Conservation (phyloP, 2,113 vertebrate species). For the Maccullochella peelii region DNA sequence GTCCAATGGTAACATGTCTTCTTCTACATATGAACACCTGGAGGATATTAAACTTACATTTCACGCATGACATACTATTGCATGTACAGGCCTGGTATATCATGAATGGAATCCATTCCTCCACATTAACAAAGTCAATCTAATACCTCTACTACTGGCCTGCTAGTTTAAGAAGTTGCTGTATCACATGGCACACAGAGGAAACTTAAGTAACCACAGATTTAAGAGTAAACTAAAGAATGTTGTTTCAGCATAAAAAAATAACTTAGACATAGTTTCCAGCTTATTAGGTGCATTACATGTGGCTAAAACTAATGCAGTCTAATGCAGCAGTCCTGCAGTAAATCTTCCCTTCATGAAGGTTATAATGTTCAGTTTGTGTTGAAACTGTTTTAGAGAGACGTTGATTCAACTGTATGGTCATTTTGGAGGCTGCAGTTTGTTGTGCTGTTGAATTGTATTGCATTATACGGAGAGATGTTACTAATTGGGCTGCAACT, state of each 20-base stretch:
- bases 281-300: neutral
- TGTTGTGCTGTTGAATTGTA: neutral
- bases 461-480: neutral
- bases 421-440: neutral
- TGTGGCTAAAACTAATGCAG: neutral
- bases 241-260: neutral
- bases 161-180: neutral
- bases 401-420: neutral
- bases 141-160: neutral
- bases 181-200: neutral
- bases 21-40: slow-evolving; percentile 28
- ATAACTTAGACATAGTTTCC: neutral
- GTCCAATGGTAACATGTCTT: neutral
- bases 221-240: neutral
- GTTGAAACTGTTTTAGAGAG: neutral
- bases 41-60: slow-evolving; percentile 41
- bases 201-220: neutral
- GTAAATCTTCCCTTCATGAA: neutral
- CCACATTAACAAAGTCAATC: neutral
- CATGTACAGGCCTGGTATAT: slow-evolving; percentile 33
- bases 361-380: neutral
- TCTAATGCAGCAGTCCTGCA: neutral
- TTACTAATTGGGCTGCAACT: neutral
- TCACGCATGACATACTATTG: neutral
- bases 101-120: slow-evolving; percentile 34